These are phyloP conservation scores for Chelon labrosus DNA, from an alignment of 2,797 vertebrate genomes.

Conservation along the genomic window DNA sequence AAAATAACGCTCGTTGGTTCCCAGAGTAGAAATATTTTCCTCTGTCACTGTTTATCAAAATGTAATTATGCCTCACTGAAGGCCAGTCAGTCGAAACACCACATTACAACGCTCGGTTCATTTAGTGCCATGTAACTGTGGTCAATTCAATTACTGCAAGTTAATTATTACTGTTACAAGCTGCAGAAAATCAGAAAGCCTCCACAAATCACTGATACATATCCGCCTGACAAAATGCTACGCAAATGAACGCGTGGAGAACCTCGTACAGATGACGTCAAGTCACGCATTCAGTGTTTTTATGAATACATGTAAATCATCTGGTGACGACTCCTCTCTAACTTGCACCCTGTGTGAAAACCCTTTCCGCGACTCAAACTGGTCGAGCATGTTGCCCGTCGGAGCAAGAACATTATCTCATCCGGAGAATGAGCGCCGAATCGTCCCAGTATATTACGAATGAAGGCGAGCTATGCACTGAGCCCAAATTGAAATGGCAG, in stretches of 20 bases:
- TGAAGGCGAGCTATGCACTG: slow-evolving; percentile 62
- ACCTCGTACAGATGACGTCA: background rate
- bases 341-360: slow-evolving; percentile 25
- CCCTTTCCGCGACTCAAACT: slow-evolving; percentile 27
- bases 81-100: slow-evolving; percentile 60
- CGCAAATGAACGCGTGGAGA: background rate
- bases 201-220: slow-evolving; percentile 32
- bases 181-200: slow-evolving; percentile 24
- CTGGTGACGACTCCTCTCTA: background rate
- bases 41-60: slow-evolving; percentile 65
- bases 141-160: slow-evolving; percentile 61
- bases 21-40: slow-evolving; percentile 40
- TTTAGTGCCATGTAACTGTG: slow-evolving; percentile 49
- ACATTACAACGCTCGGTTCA: slow-evolving; percentile 54
- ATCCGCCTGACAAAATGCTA: slow-evolving; percentile 5
- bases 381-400: slow-evolving; percentile 42
- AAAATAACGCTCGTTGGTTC: background rate
- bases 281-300: background rate
- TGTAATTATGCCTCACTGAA: slow-evolving; percentile 62
- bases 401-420: slow-evolving; percentile 52
- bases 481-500: slow-evolving; percentile 80
- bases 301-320: slow-evolving; percentile 27
- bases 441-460: slow-evolving; percentile 62
- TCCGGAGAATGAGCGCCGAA: slow-evolving; percentile 58
- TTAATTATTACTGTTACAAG: slow-evolving; percentile 33